These are phyloP conservation scores for Scomber scombrus DNA, from an alignment of 2,113 vertebrate species.

Conservation along the genomic window DNA sequence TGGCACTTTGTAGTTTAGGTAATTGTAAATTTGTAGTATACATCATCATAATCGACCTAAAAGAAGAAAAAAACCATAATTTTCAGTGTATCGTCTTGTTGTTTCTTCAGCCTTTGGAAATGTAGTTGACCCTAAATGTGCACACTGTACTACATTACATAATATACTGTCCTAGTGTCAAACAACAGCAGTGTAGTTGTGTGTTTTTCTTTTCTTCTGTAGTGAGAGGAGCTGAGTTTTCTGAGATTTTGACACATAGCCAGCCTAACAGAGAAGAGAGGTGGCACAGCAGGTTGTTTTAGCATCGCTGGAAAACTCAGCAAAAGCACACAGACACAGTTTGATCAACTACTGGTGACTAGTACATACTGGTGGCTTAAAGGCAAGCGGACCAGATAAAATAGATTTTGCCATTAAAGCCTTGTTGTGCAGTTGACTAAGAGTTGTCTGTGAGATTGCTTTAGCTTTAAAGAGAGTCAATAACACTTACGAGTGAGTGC, in stretches of 20 bases:
- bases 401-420: background rate
- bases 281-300: background rate
- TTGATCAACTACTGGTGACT: background rate
- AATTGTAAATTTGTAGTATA: background rate
- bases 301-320: constrained; percentile 19
- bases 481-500: background rate
- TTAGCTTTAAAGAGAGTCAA: background rate
- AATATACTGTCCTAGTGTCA: constrained; percentile 52
- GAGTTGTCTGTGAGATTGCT: background rate
- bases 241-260: constrained; percentile 31
- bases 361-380: background rate
- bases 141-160: constrained; percentile 44
- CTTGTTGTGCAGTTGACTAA: background rate
- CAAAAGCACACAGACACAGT: background rate
- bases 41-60: background rate
- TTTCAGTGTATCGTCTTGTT: constrained; percentile 1
- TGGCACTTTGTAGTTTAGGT: no score
- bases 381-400: background rate
- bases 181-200: constrained; percentile 35
- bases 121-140: constrained; percentile 31
- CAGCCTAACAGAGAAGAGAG: background rate
- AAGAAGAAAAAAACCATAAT: background rate
- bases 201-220: constrained; percentile 2
- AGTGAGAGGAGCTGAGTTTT: constrained; percentile 21
- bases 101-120: constrained; percentile 13